These are phyloP conservation scores for Psix sp. DNA, from an alignment of 1,140 invertebrate genomes.

Conservation along the genomic window DNA sequence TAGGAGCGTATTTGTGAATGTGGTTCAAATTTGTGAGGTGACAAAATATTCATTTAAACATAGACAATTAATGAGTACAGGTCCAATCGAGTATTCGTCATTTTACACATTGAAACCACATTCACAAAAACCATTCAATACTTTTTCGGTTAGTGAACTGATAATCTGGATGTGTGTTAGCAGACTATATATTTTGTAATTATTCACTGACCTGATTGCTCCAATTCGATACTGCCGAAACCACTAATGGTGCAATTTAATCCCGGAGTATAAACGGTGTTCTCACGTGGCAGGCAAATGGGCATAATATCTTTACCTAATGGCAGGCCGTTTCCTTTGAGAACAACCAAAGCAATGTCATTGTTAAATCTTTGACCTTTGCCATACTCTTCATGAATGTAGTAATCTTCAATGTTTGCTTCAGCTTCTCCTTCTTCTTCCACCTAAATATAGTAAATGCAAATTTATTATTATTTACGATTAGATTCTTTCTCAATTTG, in stretches of 20 bases:
- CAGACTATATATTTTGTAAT: constrained; percentile 4
- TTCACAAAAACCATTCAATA: too few relatives aligned
- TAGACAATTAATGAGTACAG: too few relatives aligned
- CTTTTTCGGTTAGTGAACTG: too few relatives aligned
- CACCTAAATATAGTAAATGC: constrained; percentile 66
- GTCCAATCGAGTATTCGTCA: too few relatives aligned
- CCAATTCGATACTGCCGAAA: constrained; percentile 83
- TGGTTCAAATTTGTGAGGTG: too few relatives aligned
- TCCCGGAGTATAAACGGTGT: constrained; percentile 76
- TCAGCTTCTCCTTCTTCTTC: constrained; percentile 82
- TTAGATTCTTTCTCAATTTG: too few relatives aligned
- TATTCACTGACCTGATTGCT: constrained; percentile 62
- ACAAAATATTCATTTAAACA: too few relatives aligned
- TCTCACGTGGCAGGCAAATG: constrained; percentile 82
- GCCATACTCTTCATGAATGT: constrained; percentile 82
- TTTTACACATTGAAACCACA: too few relatives aligned
- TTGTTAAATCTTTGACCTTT: constrained; percentile 83
- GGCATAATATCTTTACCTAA: constrained; percentile 85
- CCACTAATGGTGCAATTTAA: constrained; percentile 87
- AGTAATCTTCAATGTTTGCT: constrained; percentile 82
- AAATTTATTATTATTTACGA: too few relatives aligned
- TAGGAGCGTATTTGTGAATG: too few relatives aligned
- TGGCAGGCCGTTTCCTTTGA: constrained; percentile 81
- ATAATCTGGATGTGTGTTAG: not conserved
- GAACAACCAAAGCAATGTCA: constrained; percentile 84